Conservation (phyloP, 2,797 vertebrate species). For the Lacerta viridis region DNA sequence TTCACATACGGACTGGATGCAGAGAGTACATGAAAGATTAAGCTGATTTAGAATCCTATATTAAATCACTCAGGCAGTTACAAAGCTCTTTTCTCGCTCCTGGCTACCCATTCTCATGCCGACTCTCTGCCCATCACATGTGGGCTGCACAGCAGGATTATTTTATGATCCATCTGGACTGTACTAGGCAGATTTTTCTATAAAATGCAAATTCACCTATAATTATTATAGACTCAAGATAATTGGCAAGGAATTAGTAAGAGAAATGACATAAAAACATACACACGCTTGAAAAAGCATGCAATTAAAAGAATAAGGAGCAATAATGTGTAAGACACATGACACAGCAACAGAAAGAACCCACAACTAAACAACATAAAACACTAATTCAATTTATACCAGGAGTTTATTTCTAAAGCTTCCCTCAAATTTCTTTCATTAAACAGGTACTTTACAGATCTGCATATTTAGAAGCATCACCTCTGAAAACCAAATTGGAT, state of each 20-base stretch:
- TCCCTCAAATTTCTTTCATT: neutral
- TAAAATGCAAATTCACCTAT: slow-evolving; percentile 59
- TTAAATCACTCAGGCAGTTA: slow-evolving; percentile 75
- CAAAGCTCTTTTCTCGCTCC: slow-evolving; percentile 70
- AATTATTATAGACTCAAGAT: slow-evolving; percentile 46
- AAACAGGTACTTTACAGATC: neutral
- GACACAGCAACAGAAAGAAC: slow-evolving; percentile 15
- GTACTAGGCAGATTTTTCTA: slow-evolving; percentile 62
- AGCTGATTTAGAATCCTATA: slow-evolving; percentile 74
- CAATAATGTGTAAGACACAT: fast-evolving
- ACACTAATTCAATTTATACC: neutral
- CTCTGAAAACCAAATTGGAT: neutral
- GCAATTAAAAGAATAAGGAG: neutral
- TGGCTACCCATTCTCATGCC: slow-evolving; percentile 69
- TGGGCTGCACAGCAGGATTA: slow-evolving; percentile 78
- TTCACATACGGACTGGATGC: slow-evolving; percentile 66
- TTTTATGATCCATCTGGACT: slow-evolving; percentile 77
- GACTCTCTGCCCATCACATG: slow-evolving; percentile 69
- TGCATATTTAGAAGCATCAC: slow-evolving; percentile 14
- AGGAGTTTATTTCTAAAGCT: slow-evolving; percentile 31
- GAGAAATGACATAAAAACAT: slow-evolving; percentile 23
- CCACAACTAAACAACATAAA: slow-evolving; percentile 7
- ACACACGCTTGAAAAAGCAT: slow-evolving; percentile 21
- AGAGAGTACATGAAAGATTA: slow-evolving; percentile 72
- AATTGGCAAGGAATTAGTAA: neutral